phyloP scores from a whole-genome alignment of 2,888 invertebrate genomes.

The Ametastegia equiseti region DNA sequence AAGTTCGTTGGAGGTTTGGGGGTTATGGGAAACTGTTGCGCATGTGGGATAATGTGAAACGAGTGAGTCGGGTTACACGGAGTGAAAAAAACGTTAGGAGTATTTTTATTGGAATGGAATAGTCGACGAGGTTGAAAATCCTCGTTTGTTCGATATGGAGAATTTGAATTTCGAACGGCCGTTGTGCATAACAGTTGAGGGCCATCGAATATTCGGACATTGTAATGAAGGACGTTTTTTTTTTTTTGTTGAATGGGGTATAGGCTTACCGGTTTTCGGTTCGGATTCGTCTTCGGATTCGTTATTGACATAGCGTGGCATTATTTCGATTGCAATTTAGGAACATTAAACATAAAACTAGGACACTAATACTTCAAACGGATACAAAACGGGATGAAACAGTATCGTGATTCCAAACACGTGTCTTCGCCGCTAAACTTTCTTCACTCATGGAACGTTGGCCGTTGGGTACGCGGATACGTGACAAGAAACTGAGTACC shows the following conservation, averaged over 20 bases:
- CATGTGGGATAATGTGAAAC: too few species aligned
- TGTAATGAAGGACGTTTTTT: slow-evolving; percentile 47
- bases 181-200: neutral
- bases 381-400: neutral
- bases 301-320: slow-evolving; percentile 58
- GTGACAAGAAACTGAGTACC: too few species aligned
- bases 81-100: too few species aligned
- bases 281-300: slow-evolving; percentile 62
- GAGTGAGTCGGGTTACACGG: too few species aligned
- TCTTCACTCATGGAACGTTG: neutral
- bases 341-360: neutral
- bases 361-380: neutral
- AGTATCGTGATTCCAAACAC: too few species aligned
- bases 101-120: too few species aligned
- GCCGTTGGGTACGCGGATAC: too few species aligned
- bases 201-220: slow-evolving; percentile 43
- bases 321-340: slow-evolving; percentile 46
- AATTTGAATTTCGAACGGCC: slow-evolving; percentile 46
- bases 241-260: too few species aligned
- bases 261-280: slow-evolving; percentile 58
- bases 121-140: neutral
- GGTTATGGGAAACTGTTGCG: too few species aligned
- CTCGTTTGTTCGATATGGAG: neutral
- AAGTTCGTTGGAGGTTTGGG: too few species aligned
- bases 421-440: neutral